Evolutionary conservation across 2,888 invertebrate genomes (phyloP).

Genomic region (Drosophila cognata): DNA sequence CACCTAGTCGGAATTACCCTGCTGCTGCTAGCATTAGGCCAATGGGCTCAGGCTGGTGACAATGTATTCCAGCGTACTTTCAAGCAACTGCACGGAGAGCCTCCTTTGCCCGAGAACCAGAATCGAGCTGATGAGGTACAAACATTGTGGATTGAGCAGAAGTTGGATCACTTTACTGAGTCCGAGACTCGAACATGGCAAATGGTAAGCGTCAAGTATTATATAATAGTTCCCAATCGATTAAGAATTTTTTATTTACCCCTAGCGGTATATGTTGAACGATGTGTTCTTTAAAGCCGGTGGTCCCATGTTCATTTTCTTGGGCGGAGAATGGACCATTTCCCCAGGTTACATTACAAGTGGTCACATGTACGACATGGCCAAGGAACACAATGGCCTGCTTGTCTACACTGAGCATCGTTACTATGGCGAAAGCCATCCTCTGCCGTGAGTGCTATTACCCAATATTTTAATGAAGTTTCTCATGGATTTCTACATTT

Average conservation of each 20-base stretch:
- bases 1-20: constrained; percentile 34
- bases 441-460: constrained; percentile 87
- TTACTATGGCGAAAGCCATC: constrained; percentile 91
- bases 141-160: constrained; percentile 86
- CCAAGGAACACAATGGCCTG: constrained; percentile 87
- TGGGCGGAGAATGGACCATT: constrained; percentile 91
- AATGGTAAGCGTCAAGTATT: constrained; percentile 83
- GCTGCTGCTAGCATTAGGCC: constrained; percentile 31
- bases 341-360: constrained; percentile 86
- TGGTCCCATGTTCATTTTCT: constrained; percentile 88
- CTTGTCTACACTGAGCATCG: constrained; percentile 92
- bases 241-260: background rate
- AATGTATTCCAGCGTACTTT: constrained; percentile 77
- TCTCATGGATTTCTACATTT: background rate
- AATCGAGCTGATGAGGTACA: constrained; percentile 64
- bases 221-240: background rate
- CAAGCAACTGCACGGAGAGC: constrained; percentile 84
- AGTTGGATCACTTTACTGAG: constrained; percentile 87
- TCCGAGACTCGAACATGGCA: constrained; percentile 86
- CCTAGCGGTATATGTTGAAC: constrained; percentile 86
- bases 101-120: constrained; percentile 77
- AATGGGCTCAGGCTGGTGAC: constrained; percentile 20
- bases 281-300: constrained; percentile 85
- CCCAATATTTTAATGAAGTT: background rate
- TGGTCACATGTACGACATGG: constrained; percentile 89